phyloP scores from a whole-genome alignment of 1,140 invertebrate species.

The Octopus bimaculoides region DNA sequence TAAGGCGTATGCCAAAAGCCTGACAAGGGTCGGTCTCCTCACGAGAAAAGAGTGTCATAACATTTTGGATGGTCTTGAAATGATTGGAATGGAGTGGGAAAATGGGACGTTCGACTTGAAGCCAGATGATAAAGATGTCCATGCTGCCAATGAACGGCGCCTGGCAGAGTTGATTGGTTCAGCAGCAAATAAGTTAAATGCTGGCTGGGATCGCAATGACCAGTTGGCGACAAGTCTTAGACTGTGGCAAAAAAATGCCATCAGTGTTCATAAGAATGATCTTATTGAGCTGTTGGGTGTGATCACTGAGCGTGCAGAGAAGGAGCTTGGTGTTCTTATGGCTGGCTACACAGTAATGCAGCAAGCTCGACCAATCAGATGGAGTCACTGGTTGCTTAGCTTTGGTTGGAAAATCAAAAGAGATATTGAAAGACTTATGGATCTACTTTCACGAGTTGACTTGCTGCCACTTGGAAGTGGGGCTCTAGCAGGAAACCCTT shows the following conservation, averaged over 20 bases:
- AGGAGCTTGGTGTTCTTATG: constrained; percentile 71
- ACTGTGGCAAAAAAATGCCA: constrained; percentile 69
- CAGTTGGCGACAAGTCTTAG: constrained; percentile 78
- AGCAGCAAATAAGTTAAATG: constrained; percentile 70
- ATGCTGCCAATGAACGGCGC: constrained; percentile 62
- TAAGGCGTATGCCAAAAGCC: constrained; percentile 69
- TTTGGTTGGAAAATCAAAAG: constrained; percentile 68
- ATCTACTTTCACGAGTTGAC: constrained; percentile 61
- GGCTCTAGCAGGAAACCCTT: constrained; percentile 76
- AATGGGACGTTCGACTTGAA: constrained; percentile 61
- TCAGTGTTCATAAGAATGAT: constrained; percentile 51
- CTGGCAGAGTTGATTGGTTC: constrained; percentile 60
- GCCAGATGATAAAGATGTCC: constrained; percentile 75
- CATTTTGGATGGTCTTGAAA: constrained; percentile 66
- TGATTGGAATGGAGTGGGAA: constrained; percentile 68
- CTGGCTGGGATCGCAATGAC: constrained; percentile 80
- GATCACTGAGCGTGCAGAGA: constrained; percentile 44
- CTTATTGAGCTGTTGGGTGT: constrained; percentile 53
- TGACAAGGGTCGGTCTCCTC: constrained; percentile 65
- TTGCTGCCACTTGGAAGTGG: constrained; percentile 73
- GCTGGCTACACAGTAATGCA: constrained; percentile 85
- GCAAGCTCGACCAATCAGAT: constrained; percentile 76
- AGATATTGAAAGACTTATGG: constrained; percentile 63
- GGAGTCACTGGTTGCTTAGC: constrained; percentile 75
- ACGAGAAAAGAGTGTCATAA: constrained; percentile 61